A percentile compares a stretch with the other conserved stretches of the same genome.
phyloP scores from a whole-genome alignment of 2,113 vertebrate species.

The Cyprinus carpio region DNA sequence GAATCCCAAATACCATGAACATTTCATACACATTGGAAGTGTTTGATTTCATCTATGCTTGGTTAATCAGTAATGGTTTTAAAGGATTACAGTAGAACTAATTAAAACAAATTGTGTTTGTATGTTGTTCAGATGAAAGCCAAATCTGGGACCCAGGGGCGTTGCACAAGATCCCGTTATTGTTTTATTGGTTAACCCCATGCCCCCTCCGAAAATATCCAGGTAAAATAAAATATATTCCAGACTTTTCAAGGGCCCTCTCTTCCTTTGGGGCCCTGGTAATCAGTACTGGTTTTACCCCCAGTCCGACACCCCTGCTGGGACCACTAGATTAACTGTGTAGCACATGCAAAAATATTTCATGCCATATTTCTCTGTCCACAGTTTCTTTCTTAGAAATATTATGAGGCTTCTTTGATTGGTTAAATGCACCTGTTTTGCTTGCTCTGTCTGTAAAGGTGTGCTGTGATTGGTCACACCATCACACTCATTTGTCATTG shows the following conservation, averaged over 20 bases:
- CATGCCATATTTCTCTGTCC: neutral
- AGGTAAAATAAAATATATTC: too few species aligned
- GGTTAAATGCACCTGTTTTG: neutral
- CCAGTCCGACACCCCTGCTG: too few species aligned
- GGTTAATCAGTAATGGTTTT: neutral
- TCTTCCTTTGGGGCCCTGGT: too few species aligned
- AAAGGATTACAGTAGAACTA: neutral
- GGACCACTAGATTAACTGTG: neutral
- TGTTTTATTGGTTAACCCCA: too few species aligned
- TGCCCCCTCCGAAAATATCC: too few species aligned
- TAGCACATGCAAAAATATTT: neutral
- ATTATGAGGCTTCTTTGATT: neutral
- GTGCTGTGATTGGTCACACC: conserved; percentile 12
- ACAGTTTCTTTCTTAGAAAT: neutral
- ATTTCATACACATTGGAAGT: too few species aligned
- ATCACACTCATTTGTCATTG: neutral
- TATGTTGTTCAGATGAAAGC: neutral
- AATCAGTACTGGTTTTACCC: too few species aligned
- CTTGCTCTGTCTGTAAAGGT: neutral
- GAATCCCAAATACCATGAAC: neutral
- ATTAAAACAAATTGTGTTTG: neutral
- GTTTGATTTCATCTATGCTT: too few species aligned
- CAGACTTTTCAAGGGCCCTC: too few species aligned
- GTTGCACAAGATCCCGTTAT: too few species aligned
- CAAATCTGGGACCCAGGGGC: too few species aligned